A percentile compares a stretch with the other conserved stretches of the same genome.
phyloP scores from a whole-genome alignment of 2,113 vertebrate genomes.

The Spea multiplicata region DNA sequence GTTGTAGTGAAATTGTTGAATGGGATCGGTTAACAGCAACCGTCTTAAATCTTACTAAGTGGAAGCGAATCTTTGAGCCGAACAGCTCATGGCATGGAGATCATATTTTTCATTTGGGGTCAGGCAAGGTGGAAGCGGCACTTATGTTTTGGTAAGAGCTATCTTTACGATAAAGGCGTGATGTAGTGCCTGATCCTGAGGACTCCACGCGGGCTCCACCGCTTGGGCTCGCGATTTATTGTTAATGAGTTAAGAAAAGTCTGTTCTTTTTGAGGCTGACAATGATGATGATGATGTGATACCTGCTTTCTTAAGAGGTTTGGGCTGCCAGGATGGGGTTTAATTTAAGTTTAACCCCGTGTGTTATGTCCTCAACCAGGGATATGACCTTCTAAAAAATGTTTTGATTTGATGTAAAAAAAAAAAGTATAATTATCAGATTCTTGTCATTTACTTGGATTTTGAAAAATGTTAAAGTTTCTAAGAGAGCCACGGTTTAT shows the following conservation, averaged over 20 bases:
- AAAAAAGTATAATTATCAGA: too few relatives aligned
- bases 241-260: conserved; percentile 47
- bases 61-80: conserved; percentile 27
- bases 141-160: conserved; percentile 43
- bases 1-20: conserved; percentile 33
- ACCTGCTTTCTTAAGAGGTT: conserved; percentile 1
- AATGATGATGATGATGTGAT: conserved; percentile 21
- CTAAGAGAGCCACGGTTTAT: too few relatives aligned
- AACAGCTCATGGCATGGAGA: conserved; percentile 12
- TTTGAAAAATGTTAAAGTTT: too few relatives aligned
- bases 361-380: too few relatives aligned
- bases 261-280: conserved; percentile 25
- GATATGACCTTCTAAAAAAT: too few relatives aligned
- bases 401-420: too few relatives aligned
- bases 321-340: not conserved
- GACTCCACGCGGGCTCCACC: conserved; percentile 22
- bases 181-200: conserved; percentile 39
- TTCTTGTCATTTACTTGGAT: too few relatives aligned
- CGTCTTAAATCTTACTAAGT: conserved; percentile 44
- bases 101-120: conserved; percentile 26
- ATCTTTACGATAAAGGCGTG: conserved; percentile 43
- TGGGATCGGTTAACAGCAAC: conserved; percentile 5
- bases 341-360: conserved; percentile 23
- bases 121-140: conserved; percentile 40
- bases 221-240: conserved; percentile 30